These are phyloP conservation scores for Apistogramma diplotaenia DNA, from an alignment of 2,113 vertebrate species.

Conservation along the genomic window DNA sequence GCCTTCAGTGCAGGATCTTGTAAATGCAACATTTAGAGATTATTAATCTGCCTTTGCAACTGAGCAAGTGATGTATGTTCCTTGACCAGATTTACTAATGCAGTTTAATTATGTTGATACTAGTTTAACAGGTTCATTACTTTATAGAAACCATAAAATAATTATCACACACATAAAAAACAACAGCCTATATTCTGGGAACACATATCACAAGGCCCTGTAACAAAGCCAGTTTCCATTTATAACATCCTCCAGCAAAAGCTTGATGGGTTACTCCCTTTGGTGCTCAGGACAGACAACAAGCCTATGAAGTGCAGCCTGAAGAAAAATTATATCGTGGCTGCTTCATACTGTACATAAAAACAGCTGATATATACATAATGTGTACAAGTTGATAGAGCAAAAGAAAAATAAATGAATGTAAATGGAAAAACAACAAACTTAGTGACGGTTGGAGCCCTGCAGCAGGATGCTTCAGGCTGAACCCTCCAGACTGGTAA, in stretches of 20 bases:
- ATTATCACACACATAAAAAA: background rate
- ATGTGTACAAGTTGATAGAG: no score
- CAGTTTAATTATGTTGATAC: no score
- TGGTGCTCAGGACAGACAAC: constrained; percentile 80
- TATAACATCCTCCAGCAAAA: constrained; percentile 99
- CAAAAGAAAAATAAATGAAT: no score
- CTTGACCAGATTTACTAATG: constrained; percentile 22
- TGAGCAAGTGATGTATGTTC: constrained; percentile 91
- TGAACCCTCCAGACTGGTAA: no score
- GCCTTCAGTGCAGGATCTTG: constrained; percentile 96
- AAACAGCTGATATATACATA: no score
- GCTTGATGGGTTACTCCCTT: constrained; percentile 97
- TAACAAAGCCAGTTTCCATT: constrained; percentile 95
- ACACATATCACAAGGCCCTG: constrained; percentile 89
- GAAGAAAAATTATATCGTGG: background rate
- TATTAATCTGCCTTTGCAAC: constrained; percentile 91
- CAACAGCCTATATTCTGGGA: constrained; percentile 27
- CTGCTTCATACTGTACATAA: no score
- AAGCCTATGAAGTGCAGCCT: constrained; percentile 22
- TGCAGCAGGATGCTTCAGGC: no score
- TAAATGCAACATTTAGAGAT: constrained; percentile 98
- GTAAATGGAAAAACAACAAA: no score
- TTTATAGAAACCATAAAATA: no score
- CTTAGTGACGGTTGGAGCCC: no score
- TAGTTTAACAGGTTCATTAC: no score